These are phyloP conservation scores for Cepaea hortensis DNA, from an alignment of 2,888 invertebrate species.

Conservation along the genomic window DNA sequence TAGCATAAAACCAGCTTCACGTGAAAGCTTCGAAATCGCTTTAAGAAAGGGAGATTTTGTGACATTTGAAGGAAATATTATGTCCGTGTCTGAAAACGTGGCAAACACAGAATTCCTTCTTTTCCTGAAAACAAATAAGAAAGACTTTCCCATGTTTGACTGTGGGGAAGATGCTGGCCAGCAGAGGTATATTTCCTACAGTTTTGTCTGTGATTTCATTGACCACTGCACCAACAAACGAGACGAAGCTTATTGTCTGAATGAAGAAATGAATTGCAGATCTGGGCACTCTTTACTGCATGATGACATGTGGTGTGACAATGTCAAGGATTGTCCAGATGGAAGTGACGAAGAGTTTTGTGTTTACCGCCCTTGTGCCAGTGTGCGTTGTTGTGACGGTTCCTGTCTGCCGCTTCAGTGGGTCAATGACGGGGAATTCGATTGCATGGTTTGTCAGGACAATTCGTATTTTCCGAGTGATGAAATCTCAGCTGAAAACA, in stretches of 20 bases:
- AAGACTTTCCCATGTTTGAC: not conserved
- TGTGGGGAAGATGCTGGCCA: not conserved
- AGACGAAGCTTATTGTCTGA: not conserved
- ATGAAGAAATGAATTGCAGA: too few relatives aligned
- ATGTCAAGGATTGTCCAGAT: not conserved
- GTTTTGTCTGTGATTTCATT: not conserved
- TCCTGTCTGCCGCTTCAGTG: not conserved
- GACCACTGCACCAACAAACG: constrained; percentile 14
- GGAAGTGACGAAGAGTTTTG: not conserved
- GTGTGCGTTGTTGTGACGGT: constrained; percentile 20
- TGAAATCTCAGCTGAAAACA: not conserved
- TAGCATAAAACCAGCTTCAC: not conserved
- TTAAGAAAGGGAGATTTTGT: not conserved
- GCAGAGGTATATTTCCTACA: constrained; percentile 8
- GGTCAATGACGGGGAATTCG: constrained; percentile 22
- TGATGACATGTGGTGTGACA: not conserved
- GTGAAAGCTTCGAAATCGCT: not conserved
- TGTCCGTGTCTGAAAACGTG: not conserved
- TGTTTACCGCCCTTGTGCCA: not conserved
- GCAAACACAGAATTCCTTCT: not conserved
- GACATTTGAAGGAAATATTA: not conserved
- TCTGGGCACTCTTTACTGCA: too few relatives aligned
- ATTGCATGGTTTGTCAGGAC: not conserved
- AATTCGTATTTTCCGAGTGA: not conserved
- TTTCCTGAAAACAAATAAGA: not conserved